Evolutionary conservation across 2,888 invertebrate species (phyloP).

Genomic region (Oxystoma pomonae): DNA sequence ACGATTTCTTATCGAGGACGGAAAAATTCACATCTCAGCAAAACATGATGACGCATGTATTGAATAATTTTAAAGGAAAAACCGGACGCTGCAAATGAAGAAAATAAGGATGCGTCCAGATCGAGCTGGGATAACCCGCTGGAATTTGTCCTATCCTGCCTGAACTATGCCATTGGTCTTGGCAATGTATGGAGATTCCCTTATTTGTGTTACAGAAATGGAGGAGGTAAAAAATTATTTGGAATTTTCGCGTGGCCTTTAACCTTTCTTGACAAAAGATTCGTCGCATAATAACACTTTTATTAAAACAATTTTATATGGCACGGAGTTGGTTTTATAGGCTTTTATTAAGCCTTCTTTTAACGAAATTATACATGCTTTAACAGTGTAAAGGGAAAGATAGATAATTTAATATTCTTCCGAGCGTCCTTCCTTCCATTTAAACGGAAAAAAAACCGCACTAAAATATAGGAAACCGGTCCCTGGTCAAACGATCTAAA

Average conservation of each 20-base stretch:
- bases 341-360: no score
- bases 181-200: constrained; percentile 81
- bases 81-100: not conserved
- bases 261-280: not conserved
- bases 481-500: no score
- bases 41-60: no score
- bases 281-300: not conserved
- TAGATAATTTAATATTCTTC: no score
- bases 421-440: no score
- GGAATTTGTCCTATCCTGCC: constrained; percentile 72
- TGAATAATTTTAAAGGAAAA: not conserved
- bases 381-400: no score
- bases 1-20: no score
- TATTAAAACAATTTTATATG: not conserved
- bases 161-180: constrained; percentile 73
- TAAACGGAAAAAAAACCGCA: no score
- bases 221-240: constrained; percentile 59
- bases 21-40: no score
- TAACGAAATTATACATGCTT: no score
- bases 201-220: constrained; percentile 73
- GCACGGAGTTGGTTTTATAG: not conserved
- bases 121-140: constrained; percentile 59
- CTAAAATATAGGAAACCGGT: no score
- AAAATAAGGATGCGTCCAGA: constrained; percentile 12
- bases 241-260: not conserved